Base-by-base conservation (phyloP, 2,888 invertebrate genomes). In the Chaitophorus viminalis region DNA sequence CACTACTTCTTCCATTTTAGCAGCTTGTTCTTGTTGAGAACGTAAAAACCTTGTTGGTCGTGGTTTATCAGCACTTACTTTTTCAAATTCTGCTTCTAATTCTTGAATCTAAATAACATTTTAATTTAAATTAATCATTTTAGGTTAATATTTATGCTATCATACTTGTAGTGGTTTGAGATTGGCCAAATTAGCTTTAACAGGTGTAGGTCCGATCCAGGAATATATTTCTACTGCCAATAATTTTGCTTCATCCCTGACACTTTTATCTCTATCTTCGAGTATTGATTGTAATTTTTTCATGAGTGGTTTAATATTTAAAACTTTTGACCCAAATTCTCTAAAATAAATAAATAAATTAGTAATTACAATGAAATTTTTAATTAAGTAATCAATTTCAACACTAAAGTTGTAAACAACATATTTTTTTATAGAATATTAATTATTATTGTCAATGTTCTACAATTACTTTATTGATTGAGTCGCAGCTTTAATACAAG, bases 211-310 rank as follows among this genome's bases (percentile, higher is more conserved):
- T 0, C 96, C 96, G 89, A 96, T 94, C 98, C 98, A 98, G 90
- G 97, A 94, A 92, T 96, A 98, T 92, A 98, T 95, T 92, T 99
- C 99, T 89, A 98, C 93, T n/a, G 96, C 95, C 91, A 99, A 93
- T 31, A 94, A 94, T 91, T 98, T 98, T 90, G 97, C 95, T 92
- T 98, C 98, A 90, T 98, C 98, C 89, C 99, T 93, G 0, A 99
- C 97, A 72, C 92, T 93, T 91, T 98, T 98, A 91, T 99, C 99
- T 90, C 98, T 93, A 91, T 99, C 98, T 82, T 98, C 96, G 89
- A 99, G 93, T 83, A 99, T 92, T 11, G 94, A 92, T 0, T 96
- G 94, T 89, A 98, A 94, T 91, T 96, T 96, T 92, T 98, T 99
- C 89, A 98, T 94, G 91, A 99, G 92, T 0, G 96, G 95, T 91